Conservation (phyloP, 2,888 invertebrate genomes). For the Eustalomyia histrio region DNA sequence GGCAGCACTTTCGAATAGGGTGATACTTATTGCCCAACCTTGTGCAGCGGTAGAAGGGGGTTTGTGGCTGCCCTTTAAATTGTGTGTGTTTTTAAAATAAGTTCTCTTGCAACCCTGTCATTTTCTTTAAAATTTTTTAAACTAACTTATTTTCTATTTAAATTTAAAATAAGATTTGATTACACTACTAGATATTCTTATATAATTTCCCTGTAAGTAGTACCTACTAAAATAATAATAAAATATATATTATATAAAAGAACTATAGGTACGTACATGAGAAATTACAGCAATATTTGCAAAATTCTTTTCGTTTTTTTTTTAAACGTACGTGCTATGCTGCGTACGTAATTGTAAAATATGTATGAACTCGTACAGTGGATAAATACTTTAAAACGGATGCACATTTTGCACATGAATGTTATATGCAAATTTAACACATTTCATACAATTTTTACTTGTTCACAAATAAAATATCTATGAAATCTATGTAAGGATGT, state of each 20-base stretch:
- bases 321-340: constrained; percentile 42
- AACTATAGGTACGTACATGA: constrained; percentile 46
- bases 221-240: background rate
- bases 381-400: constrained; percentile 63
- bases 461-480: constrained; percentile 6
- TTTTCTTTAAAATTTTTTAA: too few relatives aligned
- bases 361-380: constrained; percentile 53
- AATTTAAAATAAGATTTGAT: too few relatives aligned
- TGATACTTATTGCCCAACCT: too few relatives aligned
- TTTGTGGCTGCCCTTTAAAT: too few relatives aligned
- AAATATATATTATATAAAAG: too few relatives aligned
- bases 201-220: too few relatives aligned
- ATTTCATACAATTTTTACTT: constrained; percentile 39
- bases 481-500: background rate
- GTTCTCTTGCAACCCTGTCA: too few relatives aligned
- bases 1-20: too few relatives aligned
- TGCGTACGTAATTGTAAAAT: constrained; percentile 58
- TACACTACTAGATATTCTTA: too few relatives aligned
- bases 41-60: too few relatives aligned
- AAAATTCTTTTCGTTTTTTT: constrained; percentile 38
- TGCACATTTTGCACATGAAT: constrained; percentile 65
- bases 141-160: too few relatives aligned
- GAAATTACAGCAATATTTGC: constrained; percentile 52
- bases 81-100: too few relatives aligned
- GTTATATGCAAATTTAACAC: constrained; percentile 62